Evolutionary conservation across 2,888 invertebrate genomes (phyloP).

Genomic region (Elegia similella): DNA sequence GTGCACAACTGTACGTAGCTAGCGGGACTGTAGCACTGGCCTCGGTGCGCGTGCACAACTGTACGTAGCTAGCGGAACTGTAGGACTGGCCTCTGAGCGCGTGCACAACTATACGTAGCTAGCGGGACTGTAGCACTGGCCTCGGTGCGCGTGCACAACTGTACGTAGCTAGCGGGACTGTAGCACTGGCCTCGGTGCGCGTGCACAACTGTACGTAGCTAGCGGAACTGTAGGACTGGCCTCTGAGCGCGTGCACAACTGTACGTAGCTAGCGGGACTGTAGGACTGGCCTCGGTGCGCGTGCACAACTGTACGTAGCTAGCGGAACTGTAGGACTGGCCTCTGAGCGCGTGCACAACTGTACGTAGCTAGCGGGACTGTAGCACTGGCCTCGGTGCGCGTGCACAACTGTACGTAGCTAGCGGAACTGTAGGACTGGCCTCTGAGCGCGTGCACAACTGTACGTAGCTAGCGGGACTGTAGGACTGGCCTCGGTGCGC

Average conservation of each 20-base stretch:
- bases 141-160: constrained; percentile 4
- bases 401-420: not conserved
- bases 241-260: constrained; percentile 2
- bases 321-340: constrained; percentile 3
- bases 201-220: constrained; percentile 8
- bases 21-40: not conserved
- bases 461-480: constrained; percentile 31
- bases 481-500: constrained; percentile 15
- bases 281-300: constrained; percentile 1
- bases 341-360: constrained; percentile 6
- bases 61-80: constrained; percentile 27
- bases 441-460: constrained; percentile 35
- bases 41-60: constrained; percentile 32
- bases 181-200: constrained; percentile 3
- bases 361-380: not conserved
- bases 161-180: not conserved
- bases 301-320: constrained; percentile 4
- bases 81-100: constrained; percentile 69
- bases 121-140: not conserved
- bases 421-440: constrained; percentile 31
- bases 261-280: not conserved
- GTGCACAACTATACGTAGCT: constrained; percentile 35
- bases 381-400: not conserved
- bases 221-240: not conserved
- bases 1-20: constrained; percentile 1